Conservation (phyloP, 2,113 vertebrate species). For the Catharus fuscescens region DNA sequence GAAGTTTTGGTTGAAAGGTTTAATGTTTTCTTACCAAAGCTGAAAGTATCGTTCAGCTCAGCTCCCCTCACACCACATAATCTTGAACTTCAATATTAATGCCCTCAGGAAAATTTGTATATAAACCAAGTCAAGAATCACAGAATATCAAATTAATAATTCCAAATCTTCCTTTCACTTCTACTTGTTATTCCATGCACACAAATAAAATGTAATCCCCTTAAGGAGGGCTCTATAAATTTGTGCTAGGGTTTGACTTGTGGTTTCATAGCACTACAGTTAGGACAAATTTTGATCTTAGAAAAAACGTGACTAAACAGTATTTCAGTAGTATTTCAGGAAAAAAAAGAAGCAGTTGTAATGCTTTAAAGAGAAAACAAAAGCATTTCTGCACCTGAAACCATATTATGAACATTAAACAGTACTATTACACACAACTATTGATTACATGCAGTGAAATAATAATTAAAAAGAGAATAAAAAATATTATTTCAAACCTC, state of each 20-base stretch:
- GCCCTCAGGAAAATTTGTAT: background rate
- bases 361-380: background rate
- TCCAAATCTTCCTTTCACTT: background rate
- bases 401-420: background rate
- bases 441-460: background rate
- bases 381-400: background rate
- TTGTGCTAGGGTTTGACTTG: background rate
- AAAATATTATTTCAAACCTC: background rate
- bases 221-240: background rate
- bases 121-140: background rate
- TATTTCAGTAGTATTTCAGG: background rate
- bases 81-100: background rate
- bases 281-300: background rate
- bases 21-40: background rate
- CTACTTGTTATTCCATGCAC: background rate
- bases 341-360: background rate
- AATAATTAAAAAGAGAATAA: background rate
- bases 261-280: background rate
- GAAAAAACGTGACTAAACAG: background rate
- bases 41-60: background rate
- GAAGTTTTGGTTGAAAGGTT: background rate
- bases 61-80: background rate
- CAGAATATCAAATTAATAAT: background rate
- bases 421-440: background rate
- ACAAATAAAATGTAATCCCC: background rate